Evolutionary conservation across 2,888 invertebrate genomes (phyloP), one percentile per base, ranked within the genome.

Genomic region (Helleia helle): DNA sequence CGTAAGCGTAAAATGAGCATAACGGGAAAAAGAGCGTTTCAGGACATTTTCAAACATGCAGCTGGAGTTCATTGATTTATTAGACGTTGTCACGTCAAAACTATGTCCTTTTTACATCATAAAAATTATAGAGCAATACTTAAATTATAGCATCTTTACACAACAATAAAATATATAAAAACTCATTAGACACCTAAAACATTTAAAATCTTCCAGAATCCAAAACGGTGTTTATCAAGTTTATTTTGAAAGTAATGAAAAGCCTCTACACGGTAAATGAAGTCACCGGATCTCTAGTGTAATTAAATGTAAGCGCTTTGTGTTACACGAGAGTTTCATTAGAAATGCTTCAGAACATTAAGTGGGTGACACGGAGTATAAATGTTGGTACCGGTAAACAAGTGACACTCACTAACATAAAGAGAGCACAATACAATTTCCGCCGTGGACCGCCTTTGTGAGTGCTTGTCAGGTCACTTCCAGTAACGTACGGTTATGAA

Each of bases 401-500:
- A 53, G 55, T 62, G 62, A 62, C 71, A 62, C 54, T 56, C 55
- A 57, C 56, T 47, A 49, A 59, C 58, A 74, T 72, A 76, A 74
- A 77, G 74, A 66, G 56, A 41, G 46, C 56, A 79, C 75, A 80
- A 80, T 77, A 73, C 74, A 62, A 65, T 72, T 71, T 68, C 80
- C 72, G 66, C 62, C 65, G 67, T 62, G 61, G 71, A 65, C 34
- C 70, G 67, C 73, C 66, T 72, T 64, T 61, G 59, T 65, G 68
- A 69, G 71, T 74, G 69, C 75, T 71, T 77, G 80, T 76, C 69
- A 79, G 77, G 75, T 76, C 80, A 74, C 62, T 71, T 71, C 68
- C 73, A 81, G 63, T 64, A 55, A 62, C 68, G 66, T 22, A 7
- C 22, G 7, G 2, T 22, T 68, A 58, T 67, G 71, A 34, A 34